phyloP scores from a whole-genome alignment of 2,797 vertebrate species.

The Vipera latastei region DNA sequence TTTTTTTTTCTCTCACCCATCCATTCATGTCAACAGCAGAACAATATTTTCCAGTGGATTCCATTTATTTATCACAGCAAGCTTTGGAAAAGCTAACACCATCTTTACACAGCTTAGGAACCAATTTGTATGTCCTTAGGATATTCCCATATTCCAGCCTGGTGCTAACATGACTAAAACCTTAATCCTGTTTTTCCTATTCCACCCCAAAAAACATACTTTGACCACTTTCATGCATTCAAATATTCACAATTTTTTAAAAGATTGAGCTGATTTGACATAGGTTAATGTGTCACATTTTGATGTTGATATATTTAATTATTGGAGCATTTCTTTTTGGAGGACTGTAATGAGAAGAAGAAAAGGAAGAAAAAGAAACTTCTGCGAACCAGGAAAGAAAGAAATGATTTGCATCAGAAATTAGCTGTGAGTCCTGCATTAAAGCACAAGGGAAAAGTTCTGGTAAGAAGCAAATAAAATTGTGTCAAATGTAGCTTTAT shows the following conservation, averaged over 20 bases:
- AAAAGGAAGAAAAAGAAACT: slow-evolving; percentile 67
- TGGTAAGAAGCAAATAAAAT: slow-evolving; percentile 35
- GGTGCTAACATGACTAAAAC: neutral
- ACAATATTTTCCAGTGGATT: too few relatives aligned
- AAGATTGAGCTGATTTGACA: neutral
- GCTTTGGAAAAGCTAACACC: neutral
- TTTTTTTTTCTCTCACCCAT: too few relatives aligned
- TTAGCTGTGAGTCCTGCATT: neutral
- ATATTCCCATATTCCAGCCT: neutral
- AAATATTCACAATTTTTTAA: neutral
- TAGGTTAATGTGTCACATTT: neutral
- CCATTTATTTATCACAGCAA: neutral
- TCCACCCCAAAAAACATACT: neutral
- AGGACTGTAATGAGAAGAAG: slow-evolving; percentile 30
- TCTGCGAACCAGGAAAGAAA: slow-evolving; percentile 74
- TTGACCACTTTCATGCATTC: neutral
- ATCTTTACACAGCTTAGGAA: neutral
- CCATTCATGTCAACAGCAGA: too few relatives aligned
- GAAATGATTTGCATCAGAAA: slow-evolving; percentile 67
- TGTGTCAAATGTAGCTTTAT: neutral
- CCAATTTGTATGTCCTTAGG: neutral
- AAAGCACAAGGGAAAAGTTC: neutral
- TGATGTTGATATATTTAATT: neutral
- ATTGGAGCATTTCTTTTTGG: neutral
- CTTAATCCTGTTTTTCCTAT: neutral